Evolutionary conservation across 1,140 invertebrate species (phyloP).

Genomic region (Temnothorax curvispinosus): DNA sequence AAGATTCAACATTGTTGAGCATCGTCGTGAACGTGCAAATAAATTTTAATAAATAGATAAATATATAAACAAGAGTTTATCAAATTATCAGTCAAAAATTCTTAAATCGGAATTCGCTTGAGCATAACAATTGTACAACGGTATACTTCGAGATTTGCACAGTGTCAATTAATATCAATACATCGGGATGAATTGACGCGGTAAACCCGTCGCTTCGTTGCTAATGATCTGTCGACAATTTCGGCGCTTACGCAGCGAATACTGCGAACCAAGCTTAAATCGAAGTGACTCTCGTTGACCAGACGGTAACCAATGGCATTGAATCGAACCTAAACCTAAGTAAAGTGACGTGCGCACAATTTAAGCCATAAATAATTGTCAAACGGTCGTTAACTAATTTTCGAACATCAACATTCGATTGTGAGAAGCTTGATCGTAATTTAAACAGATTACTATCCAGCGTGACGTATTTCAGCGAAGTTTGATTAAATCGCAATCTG

Average conservation of each 20-base stretch:
- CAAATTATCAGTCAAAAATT: conserved; percentile 1
- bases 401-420: not conserved
- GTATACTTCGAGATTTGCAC: not conserved
- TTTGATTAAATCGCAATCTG: conserved; percentile 15
- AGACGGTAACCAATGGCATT: not conserved
- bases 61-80: not conserved
- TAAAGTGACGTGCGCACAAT: not conserved
- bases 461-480: not conserved
- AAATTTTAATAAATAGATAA: not conserved
- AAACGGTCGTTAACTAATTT: not conserved
- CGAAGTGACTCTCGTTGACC: not conserved
- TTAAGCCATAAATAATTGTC: not conserved
- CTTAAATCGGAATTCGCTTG: not conserved
- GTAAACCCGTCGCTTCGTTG: not conserved
- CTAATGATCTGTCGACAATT: not conserved
- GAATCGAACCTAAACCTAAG: not conserved
- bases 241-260: not conserved
- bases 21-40: not conserved
- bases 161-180: not conserved
- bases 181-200: not conserved
- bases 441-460: not conserved
- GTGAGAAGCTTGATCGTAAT: not conserved
- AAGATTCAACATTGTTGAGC: conserved; percentile 14
- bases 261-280: not conserved
- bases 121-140: not conserved